Evolutionary conservation across 2,113 vertebrate species (phyloP).

Genomic region (Poecilia latipinna): DNA sequence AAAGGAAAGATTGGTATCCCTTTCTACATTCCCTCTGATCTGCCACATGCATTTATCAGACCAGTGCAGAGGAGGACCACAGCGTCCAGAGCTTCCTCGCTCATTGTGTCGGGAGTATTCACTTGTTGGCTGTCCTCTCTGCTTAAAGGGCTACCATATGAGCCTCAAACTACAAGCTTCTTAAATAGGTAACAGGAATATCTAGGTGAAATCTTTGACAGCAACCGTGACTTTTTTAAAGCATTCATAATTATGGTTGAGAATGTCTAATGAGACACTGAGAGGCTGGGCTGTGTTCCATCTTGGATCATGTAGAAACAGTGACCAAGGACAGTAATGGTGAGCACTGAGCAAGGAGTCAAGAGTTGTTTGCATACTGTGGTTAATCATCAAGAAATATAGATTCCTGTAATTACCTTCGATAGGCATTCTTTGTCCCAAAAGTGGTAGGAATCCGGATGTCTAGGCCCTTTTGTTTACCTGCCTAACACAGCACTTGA

Average conservation of each 20-base stretch:
- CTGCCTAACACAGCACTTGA: too few species aligned
- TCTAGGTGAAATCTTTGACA: constrained; percentile 1
- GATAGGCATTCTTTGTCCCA: too few species aligned
- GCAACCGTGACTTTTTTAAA: constrained; percentile 9
- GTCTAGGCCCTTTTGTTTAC: too few species aligned
- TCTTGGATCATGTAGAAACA: too few species aligned
- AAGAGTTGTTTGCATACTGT: too few species aligned
- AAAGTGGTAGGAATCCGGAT: too few species aligned
- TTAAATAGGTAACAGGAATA: not conserved
- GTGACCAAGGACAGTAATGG: too few species aligned
- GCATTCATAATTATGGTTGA: constrained; percentile 7
- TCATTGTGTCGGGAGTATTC: constrained; percentile 33
- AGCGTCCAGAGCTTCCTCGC: constrained; percentile 21
- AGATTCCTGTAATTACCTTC: too few species aligned
- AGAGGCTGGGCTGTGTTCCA: too few species aligned
- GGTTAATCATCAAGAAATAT: too few species aligned
- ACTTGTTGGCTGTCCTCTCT: constrained; percentile 28
- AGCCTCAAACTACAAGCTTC: too few species aligned
- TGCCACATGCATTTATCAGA: constrained; percentile 58
- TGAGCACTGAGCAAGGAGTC: too few species aligned
- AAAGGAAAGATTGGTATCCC: constrained; percentile 31
- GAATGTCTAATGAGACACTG: constrained; percentile 13
- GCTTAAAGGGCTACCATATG: constrained; percentile 8
- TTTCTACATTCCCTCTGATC: constrained; percentile 29
- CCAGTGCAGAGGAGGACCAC: constrained; percentile 17